Conservation (phyloP, 2,113 vertebrate species). For the Lontra canadensis region DNA sequence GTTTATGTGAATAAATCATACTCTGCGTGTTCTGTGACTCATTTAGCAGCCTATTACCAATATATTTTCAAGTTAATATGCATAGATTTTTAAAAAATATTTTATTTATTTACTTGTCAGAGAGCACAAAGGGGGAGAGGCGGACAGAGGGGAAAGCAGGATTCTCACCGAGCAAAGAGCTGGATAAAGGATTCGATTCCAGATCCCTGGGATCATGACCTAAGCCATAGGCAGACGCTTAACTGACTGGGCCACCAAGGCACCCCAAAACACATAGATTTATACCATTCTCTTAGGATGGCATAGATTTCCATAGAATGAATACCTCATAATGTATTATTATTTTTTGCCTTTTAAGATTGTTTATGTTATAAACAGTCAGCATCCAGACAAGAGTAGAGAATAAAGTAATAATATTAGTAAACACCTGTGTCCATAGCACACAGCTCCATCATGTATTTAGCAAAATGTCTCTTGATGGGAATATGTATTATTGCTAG, state of each 20-base stretch:
- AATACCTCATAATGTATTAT: background rate
- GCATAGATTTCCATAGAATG: background rate
- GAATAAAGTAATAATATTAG: conserved; percentile 27
- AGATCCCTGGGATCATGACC: too few relatives aligned
- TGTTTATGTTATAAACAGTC: background rate
- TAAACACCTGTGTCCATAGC: background rate
- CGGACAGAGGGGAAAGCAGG: too few relatives aligned
- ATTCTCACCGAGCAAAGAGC: too few relatives aligned
- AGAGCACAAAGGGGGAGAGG: too few relatives aligned
- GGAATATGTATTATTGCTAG: background rate
- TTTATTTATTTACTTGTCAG: too few relatives aligned
- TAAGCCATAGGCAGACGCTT: too few relatives aligned
- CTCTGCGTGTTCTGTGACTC: background rate
- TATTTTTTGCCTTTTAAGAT: background rate
- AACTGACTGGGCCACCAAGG: too few relatives aligned
- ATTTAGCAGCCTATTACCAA: background rate
- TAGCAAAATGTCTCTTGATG: background rate
- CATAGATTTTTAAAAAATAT: too few relatives aligned
- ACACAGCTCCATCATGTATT: background rate
- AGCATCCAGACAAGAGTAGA: background rate
- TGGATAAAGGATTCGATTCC: too few relatives aligned
- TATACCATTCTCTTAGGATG: background rate
- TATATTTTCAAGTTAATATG: conserved; percentile 12
- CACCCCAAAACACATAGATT: background rate
- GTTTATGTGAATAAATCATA: background rate